Conservation (phyloP, 2,888 invertebrate species). For the Acrobasis consociella region DNA sequence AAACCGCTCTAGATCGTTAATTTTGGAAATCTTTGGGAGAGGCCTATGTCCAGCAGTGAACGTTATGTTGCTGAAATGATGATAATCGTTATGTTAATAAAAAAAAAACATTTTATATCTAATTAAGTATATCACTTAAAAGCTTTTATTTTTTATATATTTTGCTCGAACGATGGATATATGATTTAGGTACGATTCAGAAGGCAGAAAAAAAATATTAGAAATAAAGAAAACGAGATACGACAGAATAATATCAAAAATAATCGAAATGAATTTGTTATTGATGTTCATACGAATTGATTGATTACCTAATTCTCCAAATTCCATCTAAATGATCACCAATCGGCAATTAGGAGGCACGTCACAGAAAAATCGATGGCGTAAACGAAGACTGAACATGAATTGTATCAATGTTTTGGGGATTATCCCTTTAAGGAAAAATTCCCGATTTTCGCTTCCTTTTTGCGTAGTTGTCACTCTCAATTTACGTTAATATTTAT, state of each 20-base stretch:
- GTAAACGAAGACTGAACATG: slow-evolving; percentile 11
- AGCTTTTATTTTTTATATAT: no score
- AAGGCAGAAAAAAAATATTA: neutral
- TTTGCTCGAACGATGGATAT: no score
- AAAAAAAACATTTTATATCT: no score
- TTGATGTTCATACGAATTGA: slow-evolving; percentile 5
- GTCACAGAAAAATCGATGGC: slow-evolving; percentile 19
- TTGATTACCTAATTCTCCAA: slow-evolving; percentile 8
- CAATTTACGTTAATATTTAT: neutral
- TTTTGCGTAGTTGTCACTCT: neutral
- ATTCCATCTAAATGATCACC: neutral
- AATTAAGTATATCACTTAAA: no score
- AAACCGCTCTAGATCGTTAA: no score
- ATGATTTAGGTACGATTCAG: no score
- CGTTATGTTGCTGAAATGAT: no score
- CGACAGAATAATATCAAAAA: neutral
- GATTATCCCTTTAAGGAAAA: neutral
- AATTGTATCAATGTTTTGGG: slow-evolving; percentile 15
- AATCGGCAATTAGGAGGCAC: neutral
- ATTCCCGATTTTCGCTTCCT: neutral
- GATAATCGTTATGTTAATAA: no score
- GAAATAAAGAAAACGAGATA: neutral
- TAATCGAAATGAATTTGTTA: slow-evolving; percentile 6
- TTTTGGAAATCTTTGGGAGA: no score
- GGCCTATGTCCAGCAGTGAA: no score